These are phyloP conservation scores for Ptychobarbus kaznakovi DNA, from an alignment of 2,797 vertebrate species.

Conservation along the genomic window DNA sequence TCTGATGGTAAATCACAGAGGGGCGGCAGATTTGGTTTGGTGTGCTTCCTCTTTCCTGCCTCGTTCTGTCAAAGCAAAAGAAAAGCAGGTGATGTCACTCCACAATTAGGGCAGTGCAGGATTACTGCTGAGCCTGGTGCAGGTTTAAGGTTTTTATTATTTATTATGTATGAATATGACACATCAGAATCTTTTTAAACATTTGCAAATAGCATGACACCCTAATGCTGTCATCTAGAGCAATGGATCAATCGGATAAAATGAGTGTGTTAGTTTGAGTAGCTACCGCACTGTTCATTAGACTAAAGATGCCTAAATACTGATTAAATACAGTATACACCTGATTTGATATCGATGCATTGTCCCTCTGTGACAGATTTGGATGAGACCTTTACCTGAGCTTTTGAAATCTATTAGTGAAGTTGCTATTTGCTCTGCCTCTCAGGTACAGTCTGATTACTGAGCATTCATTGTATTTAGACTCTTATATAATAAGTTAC, in stretches of 20 bases:
- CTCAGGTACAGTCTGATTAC: not conserved
- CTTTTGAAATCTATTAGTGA: constrained; percentile 24
- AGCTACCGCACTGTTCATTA: not conserved
- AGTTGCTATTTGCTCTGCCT: not conserved
- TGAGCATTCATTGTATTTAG: not conserved
- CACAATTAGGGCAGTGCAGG: constrained; percentile 77
- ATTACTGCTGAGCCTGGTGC: constrained; percentile 74
- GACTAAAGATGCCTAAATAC: constrained; percentile 4
- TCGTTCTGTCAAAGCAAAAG: constrained; percentile 52
- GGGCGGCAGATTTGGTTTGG: constrained; percentile 61
- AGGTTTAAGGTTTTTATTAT: constrained; percentile 67
- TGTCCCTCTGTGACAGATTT: constrained; percentile 55
- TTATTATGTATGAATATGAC: constrained; percentile 35
- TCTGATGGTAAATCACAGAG: constrained; percentile 67
- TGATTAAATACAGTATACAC: constrained; percentile 13
- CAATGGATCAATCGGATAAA: not conserved
- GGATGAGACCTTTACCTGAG: constrained; percentile 28
- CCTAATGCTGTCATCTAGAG: constrained; percentile 39
- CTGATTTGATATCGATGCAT: constrained; percentile 27
- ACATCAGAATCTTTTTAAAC: constrained; percentile 25
- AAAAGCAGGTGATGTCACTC: constrained; percentile 71
- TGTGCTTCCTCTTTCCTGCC: constrained; percentile 40
- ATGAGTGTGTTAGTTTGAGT: constrained; percentile 1
- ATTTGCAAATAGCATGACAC: constrained; percentile 29
- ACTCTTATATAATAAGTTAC: not conserved